These are phyloP conservation scores for Myopa tessellatipennis DNA, from an alignment of 2,888 invertebrate species.

Conservation along the genomic window DNA sequence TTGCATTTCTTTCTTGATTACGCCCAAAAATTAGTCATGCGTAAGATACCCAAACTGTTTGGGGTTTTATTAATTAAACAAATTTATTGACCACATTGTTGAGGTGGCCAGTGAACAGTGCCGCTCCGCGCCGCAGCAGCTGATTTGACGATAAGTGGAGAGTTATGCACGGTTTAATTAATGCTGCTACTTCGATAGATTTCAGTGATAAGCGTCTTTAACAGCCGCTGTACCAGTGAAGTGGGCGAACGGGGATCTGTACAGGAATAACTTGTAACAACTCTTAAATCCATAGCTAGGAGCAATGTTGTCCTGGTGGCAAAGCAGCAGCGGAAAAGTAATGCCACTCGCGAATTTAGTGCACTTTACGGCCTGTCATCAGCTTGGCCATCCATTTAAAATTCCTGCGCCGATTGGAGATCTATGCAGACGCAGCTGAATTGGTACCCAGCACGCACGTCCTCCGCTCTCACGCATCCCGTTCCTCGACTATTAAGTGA, in stretches of 20 bases:
- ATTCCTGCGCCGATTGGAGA: constrained; percentile 22
- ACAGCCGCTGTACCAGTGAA: no score
- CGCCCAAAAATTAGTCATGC: constrained; percentile 21
- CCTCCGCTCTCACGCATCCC: constrained; percentile 54
- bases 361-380: constrained; percentile 15
- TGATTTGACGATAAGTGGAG: constrained; percentile 27
- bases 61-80: constrained; percentile 32
- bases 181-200: background rate
- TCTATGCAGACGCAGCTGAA: constrained; percentile 29
- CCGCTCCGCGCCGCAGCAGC: background rate
- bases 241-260: no score
- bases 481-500: constrained; percentile 69
- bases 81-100: constrained; percentile 28
- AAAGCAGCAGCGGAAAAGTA: no score
- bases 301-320: no score
- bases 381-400: constrained; percentile 17
- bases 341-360: no score
- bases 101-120: background rate
- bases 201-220: no score
- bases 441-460: constrained; percentile 24
- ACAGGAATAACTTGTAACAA: no score
- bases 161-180: constrained; percentile 23
- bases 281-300: no score
- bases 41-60: constrained; percentile 5
- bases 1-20: background rate